Percentiles rank a stretch among this genome's conserved stretches.
phyloP scores from a whole-genome alignment of 2,113 vertebrate genomes.

The Meriones unguiculatus region DNA sequence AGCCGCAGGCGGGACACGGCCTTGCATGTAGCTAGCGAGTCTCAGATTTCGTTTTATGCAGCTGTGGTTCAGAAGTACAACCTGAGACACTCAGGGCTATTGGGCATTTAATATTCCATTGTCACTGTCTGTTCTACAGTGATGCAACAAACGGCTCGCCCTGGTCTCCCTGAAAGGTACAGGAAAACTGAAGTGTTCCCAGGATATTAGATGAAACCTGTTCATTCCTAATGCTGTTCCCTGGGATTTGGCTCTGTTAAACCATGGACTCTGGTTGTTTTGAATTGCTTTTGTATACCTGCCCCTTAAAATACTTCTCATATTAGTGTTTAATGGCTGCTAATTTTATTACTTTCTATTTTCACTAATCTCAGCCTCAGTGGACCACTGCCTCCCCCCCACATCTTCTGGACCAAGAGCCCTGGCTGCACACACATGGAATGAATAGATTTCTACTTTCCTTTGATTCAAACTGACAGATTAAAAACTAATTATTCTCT shows the following conservation, averaged over 20 bases:
- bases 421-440: constrained; percentile 53
- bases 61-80: background rate
- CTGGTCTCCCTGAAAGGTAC: constrained; percentile 62
- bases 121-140: constrained; percentile 73
- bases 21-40: background rate
- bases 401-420: constrained; percentile 59
- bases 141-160: constrained; percentile 70
- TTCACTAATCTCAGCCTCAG: constrained; percentile 69
- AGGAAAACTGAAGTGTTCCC: constrained; percentile 69
- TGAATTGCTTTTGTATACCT: constrained; percentile 77
- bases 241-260: constrained; percentile 61
- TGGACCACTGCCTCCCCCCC: constrained; percentile 50
- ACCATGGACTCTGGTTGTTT: constrained; percentile 72
- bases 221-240: constrained; percentile 34
- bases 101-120: constrained; percentile 70
- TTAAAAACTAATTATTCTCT: constrained; percentile 86
- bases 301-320: constrained; percentile 51
- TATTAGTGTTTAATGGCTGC: constrained; percentile 68
- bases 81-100: background rate
- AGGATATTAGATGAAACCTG: constrained; percentile 67
- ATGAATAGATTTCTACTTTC: constrained; percentile 77
- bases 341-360: constrained; percentile 71
- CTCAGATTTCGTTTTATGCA: constrained; percentile 35
- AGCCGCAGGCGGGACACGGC: background rate
- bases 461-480: constrained; percentile 81